Evolutionary conservation across 2,113 vertebrate species (phyloP).

Genomic region (Suncus etruscus): DNA sequence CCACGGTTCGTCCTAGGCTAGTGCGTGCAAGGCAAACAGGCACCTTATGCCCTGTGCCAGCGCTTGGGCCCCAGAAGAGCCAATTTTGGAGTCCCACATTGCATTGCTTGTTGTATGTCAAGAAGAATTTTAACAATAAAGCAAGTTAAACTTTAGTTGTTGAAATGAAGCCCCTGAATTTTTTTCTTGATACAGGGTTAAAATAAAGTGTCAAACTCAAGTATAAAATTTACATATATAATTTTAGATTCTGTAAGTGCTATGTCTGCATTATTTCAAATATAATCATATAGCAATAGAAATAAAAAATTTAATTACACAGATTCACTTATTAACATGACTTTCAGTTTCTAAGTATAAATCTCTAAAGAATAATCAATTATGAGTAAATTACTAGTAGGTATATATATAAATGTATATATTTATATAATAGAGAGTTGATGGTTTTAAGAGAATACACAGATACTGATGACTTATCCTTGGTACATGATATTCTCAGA

Average conservation of each 20-base stretch:
- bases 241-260: constrained; percentile 1
- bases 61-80: too few relatives aligned
- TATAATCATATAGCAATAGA: background rate
- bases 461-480: fast-evolving
- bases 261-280: background rate
- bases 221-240: background rate
- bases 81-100: background rate
- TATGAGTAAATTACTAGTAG: background rate
- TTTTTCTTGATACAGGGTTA: constrained; percentile 12
- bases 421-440: background rate
- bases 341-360: constrained; percentile 14
- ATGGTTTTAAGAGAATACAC: background rate
- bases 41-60: too few relatives aligned
- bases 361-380: background rate
- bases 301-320: background rate
- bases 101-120: background rate
- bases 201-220: background rate
- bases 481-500: background rate
- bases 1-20: too few relatives aligned
- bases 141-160: constrained; percentile 41
- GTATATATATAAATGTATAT: too few relatives aligned
- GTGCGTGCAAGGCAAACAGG: too few relatives aligned
- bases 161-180: background rate
- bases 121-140: background rate
- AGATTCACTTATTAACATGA: background rate